Base-by-base conservation (phyloP, 2,113 vertebrate species). In the Leptocoma aspasia region DNA sequence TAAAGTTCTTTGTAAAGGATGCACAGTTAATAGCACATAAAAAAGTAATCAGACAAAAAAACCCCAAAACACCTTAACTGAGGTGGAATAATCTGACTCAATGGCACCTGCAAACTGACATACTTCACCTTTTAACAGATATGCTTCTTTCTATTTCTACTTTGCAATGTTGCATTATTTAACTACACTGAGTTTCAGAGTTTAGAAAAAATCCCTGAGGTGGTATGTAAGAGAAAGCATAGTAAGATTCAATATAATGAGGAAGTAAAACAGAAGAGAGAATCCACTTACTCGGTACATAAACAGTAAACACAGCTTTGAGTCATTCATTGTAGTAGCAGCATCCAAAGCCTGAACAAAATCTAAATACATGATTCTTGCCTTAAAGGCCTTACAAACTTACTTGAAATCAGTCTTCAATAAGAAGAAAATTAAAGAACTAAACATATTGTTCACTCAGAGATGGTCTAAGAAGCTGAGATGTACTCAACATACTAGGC, bases 211-310 rank as follows among this genome's bases (percentile, higher is more conserved):
- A 78, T n/a, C 39, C 37, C 33, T 53, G 12, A 88, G 11, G 53
- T 30, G 11, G 11, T 49, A 69, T 9, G 5, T 31, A 89, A 60
- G 49, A 75, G 35, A 85, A 93, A 82, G 84, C 14, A 50, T 13
- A 65, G 23, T 41, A 66, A 52, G 10, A 73, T 59, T 68, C 90
- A 70, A 69, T 82, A 72, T 19, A 84, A 56, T 11, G 9, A 90
- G 39, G 26, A 76, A 90, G 59, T 59, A 84, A 78, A 95, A 66
- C 21, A 76, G 49, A 87, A 89, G 21, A 76, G 19, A 90, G 53
- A 93, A 77, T 28, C 20, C 20, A 45, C 69, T 92, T 70, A 65
- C 45, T 68, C 65, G 19, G 56, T 63, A 71, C 37, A 59, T 76
- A 50, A 89, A 82, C 39, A 87, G 50, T 33, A 78, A 91, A 78